These are phyloP conservation scores for Limnothrissa miodon DNA, from an alignment of 2,113 vertebrate genomes.

Conservation along the genomic window DNA sequence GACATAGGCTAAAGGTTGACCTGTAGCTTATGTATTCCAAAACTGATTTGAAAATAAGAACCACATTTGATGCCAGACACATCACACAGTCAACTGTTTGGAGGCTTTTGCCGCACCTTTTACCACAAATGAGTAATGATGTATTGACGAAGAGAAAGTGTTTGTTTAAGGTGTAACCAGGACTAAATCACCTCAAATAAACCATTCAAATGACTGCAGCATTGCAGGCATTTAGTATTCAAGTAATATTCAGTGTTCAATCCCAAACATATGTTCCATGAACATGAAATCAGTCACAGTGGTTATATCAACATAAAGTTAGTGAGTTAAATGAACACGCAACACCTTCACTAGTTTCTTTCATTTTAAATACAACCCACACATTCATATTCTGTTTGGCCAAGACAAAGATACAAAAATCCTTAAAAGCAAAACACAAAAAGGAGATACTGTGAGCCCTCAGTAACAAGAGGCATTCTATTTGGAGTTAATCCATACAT, in stretches of 20 bases:
- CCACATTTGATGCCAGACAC: no score
- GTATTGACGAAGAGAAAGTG: background rate
- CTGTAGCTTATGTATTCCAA: no score
- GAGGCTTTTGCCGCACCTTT: background rate
- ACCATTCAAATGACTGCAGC: background rate
- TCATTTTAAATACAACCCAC: conserved; percentile 55
- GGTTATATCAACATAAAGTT: background rate
- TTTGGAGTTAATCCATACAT: background rate
- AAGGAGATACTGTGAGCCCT: background rate
- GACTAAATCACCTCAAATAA: background rate
- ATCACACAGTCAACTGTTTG: no score
- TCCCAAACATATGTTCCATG: background rate
- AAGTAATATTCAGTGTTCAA: background rate
- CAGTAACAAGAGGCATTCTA: background rate
- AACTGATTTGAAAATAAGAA: background rate
- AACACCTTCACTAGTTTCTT: background rate
- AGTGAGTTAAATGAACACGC: background rate
- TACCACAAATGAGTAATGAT: background rate
- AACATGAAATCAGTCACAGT: background rate
- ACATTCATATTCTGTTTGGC: conserved; percentile 49
- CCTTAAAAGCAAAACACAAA: background rate
- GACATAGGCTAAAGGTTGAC: no score
- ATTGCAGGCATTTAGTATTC: no score
- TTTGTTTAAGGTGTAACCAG: background rate
- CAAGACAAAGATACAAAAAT: conserved; percentile 42